Percentiles rank a stretch among this genome's conserved stretches.
Evolutionary conservation across 2,113 vertebrate genomes (phyloP).

Genomic region (Donacobius atricapilla): DNA sequence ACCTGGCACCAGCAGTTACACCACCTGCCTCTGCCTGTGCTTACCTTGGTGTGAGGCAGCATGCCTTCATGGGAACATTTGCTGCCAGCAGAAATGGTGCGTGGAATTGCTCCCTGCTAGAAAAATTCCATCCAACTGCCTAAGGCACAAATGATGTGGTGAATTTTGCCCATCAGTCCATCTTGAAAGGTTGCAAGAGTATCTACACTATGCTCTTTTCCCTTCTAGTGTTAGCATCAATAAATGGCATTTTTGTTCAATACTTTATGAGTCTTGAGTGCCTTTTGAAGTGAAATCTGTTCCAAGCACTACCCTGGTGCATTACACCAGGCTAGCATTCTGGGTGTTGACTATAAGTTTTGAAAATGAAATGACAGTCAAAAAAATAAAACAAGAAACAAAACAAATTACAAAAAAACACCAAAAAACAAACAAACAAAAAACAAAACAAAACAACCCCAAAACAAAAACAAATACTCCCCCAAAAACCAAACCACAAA

Average conservation of each 20-base stretch:
- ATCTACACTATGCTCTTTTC: background rate
- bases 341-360: background rate
- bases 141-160: background rate
- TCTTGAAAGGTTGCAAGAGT: background rate
- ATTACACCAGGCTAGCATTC: background rate
- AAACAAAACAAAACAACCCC: background rate
- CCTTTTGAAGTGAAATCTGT: background rate
- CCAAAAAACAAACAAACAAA: background rate
- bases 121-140: rapidly evolving
- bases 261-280: background rate
- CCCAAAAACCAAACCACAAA: too few species aligned
- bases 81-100: background rate
- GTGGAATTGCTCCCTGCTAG: background rate
- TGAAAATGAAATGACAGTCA: background rate
- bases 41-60: background rate
- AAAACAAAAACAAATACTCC: background rate
- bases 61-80: background rate
- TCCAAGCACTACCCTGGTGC: background rate
- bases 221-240: background rate
- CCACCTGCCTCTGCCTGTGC: background rate
- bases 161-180: background rate
- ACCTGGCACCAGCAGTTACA: background rate
- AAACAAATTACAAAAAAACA: background rate
- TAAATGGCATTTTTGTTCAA: background rate
- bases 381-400: background rate